A percentile compares a stretch with the other conserved stretches of the same genome.
Evolutionary conservation across 2,797 vertebrate genomes (phyloP).

Genomic region (Macrochelys suwanniensis): DNA sequence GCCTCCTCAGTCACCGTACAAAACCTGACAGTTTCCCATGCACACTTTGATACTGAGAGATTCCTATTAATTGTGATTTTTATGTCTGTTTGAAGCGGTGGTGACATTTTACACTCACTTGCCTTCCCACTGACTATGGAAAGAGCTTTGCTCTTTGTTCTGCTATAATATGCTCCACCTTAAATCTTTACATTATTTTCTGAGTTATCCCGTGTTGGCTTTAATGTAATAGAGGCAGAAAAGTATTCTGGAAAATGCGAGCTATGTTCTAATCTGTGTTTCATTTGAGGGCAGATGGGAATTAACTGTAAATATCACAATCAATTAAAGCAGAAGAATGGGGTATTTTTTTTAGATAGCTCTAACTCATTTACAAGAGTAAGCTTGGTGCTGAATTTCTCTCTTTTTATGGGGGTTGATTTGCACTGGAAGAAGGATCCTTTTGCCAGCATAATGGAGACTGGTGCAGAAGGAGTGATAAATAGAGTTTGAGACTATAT

Average conservation of each 20-base stretch:
- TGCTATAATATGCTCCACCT: neutral
- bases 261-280: accelerated
- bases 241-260: neutral
- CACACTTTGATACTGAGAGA: neutral
- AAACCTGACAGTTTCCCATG: accelerated
- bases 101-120: neutral
- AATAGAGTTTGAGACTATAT: neutral
- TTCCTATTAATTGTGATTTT: neutral
- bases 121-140: neutral
- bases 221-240: neutral
- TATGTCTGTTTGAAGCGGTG: neutral
- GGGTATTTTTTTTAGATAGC: neutral
- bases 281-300: neutral
- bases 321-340: neutral
- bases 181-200: neutral
- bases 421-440: neutral
- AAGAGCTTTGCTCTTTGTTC: neutral
- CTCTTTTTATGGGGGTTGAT: neutral
- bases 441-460: neutral
- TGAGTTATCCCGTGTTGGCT: neutral
- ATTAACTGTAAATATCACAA: neutral
- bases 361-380: neutral
- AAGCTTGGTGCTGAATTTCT: neutral
- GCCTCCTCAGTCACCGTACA: neutral
- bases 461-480: neutral